These are phyloP conservation scores for Haliaeetus leucogaster DNA, from an alignment of 2,113 vertebrate species.

Conservation along the genomic window DNA sequence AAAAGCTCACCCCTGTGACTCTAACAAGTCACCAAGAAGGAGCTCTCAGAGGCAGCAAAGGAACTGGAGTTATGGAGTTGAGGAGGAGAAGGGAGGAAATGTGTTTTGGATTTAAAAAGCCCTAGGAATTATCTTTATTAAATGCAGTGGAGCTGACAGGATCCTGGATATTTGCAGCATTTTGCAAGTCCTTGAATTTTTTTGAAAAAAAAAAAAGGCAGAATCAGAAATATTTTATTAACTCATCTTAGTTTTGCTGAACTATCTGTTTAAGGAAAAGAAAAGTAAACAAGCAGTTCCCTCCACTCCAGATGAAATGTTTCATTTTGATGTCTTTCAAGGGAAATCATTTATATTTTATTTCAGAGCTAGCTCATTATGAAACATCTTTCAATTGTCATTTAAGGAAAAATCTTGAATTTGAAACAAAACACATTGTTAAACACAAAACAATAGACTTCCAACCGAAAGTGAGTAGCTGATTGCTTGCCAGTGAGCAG, in stretches of 20 bases:
- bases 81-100: not conserved
- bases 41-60: not conserved
- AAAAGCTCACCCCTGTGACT: not conserved
- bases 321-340: not conserved
- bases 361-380: not conserved
- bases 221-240: not conserved
- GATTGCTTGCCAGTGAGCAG: not conserved
- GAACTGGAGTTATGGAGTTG: not conserved
- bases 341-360: not conserved
- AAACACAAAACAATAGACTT: not conserved
- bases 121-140: not conserved
- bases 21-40: not conserved
- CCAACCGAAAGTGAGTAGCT: not conserved
- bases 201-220: not conserved
- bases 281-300: constrained; percentile 17
- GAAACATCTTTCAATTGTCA: not conserved
- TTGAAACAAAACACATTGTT: not conserved
- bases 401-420: not conserved
- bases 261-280: not conserved
- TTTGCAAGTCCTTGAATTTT: not conserved
- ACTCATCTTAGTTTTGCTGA: constrained; percentile 14
- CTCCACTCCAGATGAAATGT: not conserved
- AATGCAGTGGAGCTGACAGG: not conserved
- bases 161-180: not conserved
- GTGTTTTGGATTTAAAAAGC: not conserved